These are phyloP conservation scores for Pseudorectes ferrugineus DNA, from an alignment of 2,113 vertebrate genomes.

Conservation along the genomic window DNA sequence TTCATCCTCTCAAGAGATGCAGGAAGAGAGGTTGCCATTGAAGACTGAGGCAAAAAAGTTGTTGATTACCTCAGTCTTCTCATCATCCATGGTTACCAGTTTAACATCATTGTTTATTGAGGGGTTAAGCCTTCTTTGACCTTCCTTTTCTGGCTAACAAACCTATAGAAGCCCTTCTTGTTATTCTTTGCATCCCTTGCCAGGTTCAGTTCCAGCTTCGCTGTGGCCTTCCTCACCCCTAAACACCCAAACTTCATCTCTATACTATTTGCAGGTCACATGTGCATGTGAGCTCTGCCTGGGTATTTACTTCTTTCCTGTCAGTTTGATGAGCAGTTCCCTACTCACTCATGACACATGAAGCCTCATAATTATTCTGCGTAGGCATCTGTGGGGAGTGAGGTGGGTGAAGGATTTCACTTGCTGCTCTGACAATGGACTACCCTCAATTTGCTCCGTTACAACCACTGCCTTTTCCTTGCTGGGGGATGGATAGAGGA, in stretches of 20 bases:
- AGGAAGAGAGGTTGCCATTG: neutral
- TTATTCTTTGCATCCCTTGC: neutral
- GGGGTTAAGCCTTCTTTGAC: neutral
- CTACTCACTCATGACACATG: no score
- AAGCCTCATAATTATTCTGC: no score
- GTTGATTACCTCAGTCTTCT: neutral
- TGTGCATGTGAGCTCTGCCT: neutral
- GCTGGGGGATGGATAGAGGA: no score
- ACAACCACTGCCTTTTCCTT: neutral
- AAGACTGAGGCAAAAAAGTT: neutral
- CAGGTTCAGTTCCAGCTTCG: neutral
- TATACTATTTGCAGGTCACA: neutral
- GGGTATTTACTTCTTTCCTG: neutral
- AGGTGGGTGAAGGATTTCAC: neutral
- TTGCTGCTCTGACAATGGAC: neutral
- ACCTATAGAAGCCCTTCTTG: neutral
- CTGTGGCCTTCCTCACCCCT: neutral
- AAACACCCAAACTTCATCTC: neutral
- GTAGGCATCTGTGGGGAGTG: neutral
- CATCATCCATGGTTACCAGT: neutral
- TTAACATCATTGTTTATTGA: neutral
- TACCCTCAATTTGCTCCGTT: neutral
- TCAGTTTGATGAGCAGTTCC: neutral
- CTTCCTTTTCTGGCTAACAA: neutral
- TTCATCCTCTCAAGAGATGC: neutral